These are phyloP conservation scores for Phaenicophaeus curvirostris DNA, from an alignment of 2,797 vertebrate genomes.

Conservation along the genomic window DNA sequence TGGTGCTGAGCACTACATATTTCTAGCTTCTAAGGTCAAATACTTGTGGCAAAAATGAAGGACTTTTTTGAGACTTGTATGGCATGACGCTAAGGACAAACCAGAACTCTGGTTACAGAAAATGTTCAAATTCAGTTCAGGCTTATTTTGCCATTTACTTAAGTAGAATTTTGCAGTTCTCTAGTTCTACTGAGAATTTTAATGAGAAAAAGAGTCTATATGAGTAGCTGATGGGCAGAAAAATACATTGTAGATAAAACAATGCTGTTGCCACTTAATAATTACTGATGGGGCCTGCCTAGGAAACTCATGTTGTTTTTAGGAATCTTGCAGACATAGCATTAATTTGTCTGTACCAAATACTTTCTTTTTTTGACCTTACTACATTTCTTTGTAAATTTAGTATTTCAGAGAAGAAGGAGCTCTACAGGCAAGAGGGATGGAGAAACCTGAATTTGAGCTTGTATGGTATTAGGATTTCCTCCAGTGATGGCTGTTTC, in stretches of 20 bases:
- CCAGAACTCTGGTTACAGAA: background rate
- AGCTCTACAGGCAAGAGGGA: background rate
- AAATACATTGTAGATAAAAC: background rate
- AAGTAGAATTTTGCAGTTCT: background rate
- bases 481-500: background rate
- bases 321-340: background rate
- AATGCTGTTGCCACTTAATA: background rate
- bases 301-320: background rate
- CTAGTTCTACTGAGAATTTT: background rate
- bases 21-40: background rate
- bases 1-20: fast-evolving
- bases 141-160: background rate
- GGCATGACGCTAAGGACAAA: background rate
- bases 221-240: background rate
- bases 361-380: background rate
- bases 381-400: background rate
- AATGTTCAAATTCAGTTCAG: background rate
- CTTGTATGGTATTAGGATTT: background rate
- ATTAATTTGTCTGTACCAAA: background rate
- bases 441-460: background rate
- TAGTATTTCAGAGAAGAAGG: background rate
- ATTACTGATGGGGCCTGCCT: background rate
- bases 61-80: background rate
- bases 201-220: background rate
- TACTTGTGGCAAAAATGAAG: background rate